A percentile compares a stretch with the other conserved stretches of the same genome.
These are phyloP conservation scores for Lycaena phlaeas DNA, from an alignment of 2,888 invertebrate genomes.

Conservation along the genomic window DNA sequence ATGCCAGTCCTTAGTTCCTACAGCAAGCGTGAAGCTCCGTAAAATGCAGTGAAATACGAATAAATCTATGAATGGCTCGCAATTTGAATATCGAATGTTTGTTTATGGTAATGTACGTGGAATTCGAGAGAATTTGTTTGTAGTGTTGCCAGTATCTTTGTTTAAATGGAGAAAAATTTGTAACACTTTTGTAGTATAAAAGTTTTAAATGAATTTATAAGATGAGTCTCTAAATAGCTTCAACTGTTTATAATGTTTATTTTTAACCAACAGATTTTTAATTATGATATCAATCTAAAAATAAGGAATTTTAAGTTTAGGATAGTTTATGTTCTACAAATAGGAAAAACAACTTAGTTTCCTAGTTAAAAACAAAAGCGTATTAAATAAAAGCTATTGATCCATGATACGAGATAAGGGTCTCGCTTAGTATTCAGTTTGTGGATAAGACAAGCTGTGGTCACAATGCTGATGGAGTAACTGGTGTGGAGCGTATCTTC, in stretches of 20 bases:
- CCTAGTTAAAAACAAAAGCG: too few species aligned
- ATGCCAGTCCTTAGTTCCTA: slow-evolving; percentile 13
- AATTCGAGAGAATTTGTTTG: neutral
- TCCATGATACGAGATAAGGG: too few species aligned
- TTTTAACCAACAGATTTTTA: too few species aligned
- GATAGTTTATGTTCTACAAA: too few species aligned
- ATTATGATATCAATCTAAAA: too few species aligned
- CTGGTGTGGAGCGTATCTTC: neutral
- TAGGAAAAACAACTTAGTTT: too few species aligned
- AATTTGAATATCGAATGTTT: slow-evolving; percentile 17
- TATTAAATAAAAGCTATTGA: too few species aligned
- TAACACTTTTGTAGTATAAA: neutral
- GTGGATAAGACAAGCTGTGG: slow-evolving; percentile 1
- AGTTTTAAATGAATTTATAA: too few species aligned
- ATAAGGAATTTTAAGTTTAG: too few species aligned
- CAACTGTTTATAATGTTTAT: too few species aligned
- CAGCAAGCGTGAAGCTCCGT: slow-evolving; percentile 8
- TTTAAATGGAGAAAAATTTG: neutral
- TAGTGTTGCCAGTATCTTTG: neutral
- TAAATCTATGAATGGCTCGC: slow-evolving; percentile 17
- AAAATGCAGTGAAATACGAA: slow-evolving; percentile 10
- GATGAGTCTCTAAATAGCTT: too few species aligned
- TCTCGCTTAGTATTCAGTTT: neutral
- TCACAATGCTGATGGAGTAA: neutral
- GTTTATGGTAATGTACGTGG: slow-evolving; percentile 13